Evolutionary conservation across 2,797 vertebrate species (phyloP).

Genomic region (Danio choprae): DNA sequence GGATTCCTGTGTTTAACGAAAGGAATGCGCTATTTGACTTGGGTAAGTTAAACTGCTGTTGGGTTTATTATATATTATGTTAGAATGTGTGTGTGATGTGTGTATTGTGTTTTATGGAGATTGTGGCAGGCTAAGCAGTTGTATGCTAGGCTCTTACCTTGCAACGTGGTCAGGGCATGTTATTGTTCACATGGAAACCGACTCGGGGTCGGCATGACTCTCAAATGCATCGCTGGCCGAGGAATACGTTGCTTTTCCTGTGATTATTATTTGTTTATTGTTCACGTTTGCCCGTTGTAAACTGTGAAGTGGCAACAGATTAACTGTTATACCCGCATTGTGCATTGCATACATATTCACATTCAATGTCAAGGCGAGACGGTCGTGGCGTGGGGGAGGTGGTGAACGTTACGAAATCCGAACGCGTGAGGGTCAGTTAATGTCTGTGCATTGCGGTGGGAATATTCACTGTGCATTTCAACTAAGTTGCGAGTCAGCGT

Average conservation of each 20-base stretch:
- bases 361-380: conserved; percentile 79
- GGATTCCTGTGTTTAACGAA: not conserved
- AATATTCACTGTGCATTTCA: not conserved
- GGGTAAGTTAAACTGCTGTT: conserved; percentile 44
- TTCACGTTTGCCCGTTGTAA: not conserved
- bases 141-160: conserved; percentile 38
- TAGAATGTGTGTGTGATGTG: not conserved
- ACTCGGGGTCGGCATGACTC: conserved; percentile 30
- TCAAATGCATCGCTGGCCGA: not conserved
- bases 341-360: conserved; percentile 44
- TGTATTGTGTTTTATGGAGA: conserved; percentile 4
- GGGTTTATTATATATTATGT: not conserved
- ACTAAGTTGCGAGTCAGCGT: conserved; percentile 6
- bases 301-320: not conserved
- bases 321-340: conserved; percentile 3
- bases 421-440: conserved; percentile 34
- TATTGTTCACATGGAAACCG: conserved; percentile 78
- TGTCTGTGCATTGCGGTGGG: conserved; percentile 29
- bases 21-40: not conserved
- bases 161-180: conserved; percentile 56
- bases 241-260: not conserved
- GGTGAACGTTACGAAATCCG: conserved; percentile 50
- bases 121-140: conserved; percentile 29
- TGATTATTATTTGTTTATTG: not conserved
- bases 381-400: conserved; percentile 60